Percentiles rank a stretch among this genome's conserved stretches.
Conservation (phyloP, 2,113 vertebrate genomes). For the Opisthocomus hoazin region DNA sequence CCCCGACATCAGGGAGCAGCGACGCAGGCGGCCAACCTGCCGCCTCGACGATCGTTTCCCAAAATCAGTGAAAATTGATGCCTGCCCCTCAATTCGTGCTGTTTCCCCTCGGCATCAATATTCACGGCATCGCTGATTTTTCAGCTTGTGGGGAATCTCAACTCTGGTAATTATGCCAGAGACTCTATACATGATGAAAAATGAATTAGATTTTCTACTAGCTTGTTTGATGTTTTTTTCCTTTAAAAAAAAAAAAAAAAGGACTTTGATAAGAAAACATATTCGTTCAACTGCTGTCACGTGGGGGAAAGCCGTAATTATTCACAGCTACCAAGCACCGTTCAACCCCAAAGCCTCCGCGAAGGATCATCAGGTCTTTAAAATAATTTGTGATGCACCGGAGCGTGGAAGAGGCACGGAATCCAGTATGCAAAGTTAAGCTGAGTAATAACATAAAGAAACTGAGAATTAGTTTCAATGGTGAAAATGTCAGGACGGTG, state of each 20-base stretch:
- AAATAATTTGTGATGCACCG: not conserved
- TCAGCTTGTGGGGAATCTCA: not conserved
- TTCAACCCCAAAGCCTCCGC: not conserved
- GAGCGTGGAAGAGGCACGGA: not conserved
- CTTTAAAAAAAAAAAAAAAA: too few relatives aligned
- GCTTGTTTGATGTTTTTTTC: not conserved
- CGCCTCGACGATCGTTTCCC: fast-evolving
- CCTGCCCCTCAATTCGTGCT: not conserved
- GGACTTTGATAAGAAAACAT: not conserved
- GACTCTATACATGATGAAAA: not conserved
- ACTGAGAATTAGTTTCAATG: not conserved
- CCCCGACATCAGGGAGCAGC: not conserved
- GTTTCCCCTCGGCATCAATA: not conserved
- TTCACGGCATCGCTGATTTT: not conserved
- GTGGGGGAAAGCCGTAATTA: not conserved
- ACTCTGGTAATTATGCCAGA: not conserved
- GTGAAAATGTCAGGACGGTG: not conserved
- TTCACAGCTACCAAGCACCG: not conserved
- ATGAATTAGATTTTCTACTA: not conserved
- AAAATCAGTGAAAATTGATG: not conserved
- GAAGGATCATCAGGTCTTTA: not conserved
- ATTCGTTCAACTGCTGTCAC: not conserved
- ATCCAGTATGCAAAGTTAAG: not conserved
- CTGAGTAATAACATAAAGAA: not conserved
- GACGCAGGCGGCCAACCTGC: fast-evolving